Evolutionary conservation across 2,113 vertebrate species (phyloP), one percentile per base, ranked within the genome.

Genomic region (Sinocyclocheilus rhinocerous): DNA sequence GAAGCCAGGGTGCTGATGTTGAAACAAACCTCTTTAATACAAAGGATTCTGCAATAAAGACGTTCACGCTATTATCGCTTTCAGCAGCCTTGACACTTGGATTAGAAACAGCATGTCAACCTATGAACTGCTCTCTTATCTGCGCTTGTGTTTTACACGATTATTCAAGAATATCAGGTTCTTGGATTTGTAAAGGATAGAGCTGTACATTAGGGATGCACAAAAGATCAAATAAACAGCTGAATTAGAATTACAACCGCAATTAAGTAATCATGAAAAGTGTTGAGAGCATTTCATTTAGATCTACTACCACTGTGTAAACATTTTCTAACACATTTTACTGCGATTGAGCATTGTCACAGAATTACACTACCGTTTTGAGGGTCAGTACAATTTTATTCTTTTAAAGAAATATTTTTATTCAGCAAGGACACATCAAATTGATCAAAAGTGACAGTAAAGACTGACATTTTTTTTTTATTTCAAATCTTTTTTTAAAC

Each of bases 1-100:
- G 63, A 69, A 82, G 63, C 63, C 63, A 33, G 16, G 8, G 63
- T 42, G 80, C 63, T 69, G 45, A 33, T 83, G 45, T 57, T 70
- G 81, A 83, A 72, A 72, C 81, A 72, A 83, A 70, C 81, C 81
- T 55, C 10, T 83, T 72, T 73, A 73, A 83, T 83, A 42, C 11
- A 1, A 50, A 55, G 50, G 48, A 36, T 36, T 36, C 36, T 36
- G 6, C 6, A 52, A 72, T 57, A 59, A 73, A 24, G 81, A 83
- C 33, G 12, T 57, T 57, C 67, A 72, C 24, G 20, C 80, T 55
- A 42, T 42, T 42, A 42, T 42, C 7, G 7, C 42, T 42, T 42
- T 42, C 42, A 42, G 42, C n/a, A 70, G 24, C 42, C 63, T 12
- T 50, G 65, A 18, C 15, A 16, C n/a, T 29, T 22, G 63, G 65